A percentile compares a stretch with the other conserved stretches of the same genome.
These are phyloP conservation scores for Psephotus haematonotus DNA, from an alignment of 2,113 vertebrate genomes.

Conservation along the genomic window DNA sequence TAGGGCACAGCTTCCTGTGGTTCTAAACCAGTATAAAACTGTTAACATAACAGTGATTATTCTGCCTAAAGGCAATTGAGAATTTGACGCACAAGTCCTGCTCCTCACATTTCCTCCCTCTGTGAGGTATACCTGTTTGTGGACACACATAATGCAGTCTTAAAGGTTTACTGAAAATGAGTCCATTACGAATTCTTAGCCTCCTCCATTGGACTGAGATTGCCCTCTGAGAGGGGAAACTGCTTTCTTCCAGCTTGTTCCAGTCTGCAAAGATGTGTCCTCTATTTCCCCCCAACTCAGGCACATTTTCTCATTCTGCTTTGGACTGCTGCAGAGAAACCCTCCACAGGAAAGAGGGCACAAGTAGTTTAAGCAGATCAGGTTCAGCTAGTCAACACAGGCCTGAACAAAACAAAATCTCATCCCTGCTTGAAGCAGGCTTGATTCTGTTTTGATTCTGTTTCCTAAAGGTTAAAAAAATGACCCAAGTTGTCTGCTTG, in stretches of 20 bases:
- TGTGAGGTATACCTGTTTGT: neutral
- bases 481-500: neutral
- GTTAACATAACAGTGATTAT: neutral
- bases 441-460: neutral
- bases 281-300: neutral
- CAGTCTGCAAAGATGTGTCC: neutral
- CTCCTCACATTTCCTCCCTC: accelerated
- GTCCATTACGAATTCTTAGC: neutral
- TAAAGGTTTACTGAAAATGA: neutral
- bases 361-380: neutral
- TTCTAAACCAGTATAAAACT: neutral
- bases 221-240: neutral
- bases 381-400: neutral
- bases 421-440: neutral
- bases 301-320: neutral
- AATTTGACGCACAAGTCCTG: neutral
- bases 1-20: accelerated
- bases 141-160: neutral
- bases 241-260: neutral
- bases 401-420: neutral
- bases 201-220: neutral
- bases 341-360: neutral
- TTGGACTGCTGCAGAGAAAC: neutral
- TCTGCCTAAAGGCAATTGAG: neutral
- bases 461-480: conserved; percentile 15